Evolutionary conservation across 2,888 invertebrate genomes (phyloP), one percentile per base, ranked within the genome.

Genomic region (Temnothorax unifasciatus): DNA sequence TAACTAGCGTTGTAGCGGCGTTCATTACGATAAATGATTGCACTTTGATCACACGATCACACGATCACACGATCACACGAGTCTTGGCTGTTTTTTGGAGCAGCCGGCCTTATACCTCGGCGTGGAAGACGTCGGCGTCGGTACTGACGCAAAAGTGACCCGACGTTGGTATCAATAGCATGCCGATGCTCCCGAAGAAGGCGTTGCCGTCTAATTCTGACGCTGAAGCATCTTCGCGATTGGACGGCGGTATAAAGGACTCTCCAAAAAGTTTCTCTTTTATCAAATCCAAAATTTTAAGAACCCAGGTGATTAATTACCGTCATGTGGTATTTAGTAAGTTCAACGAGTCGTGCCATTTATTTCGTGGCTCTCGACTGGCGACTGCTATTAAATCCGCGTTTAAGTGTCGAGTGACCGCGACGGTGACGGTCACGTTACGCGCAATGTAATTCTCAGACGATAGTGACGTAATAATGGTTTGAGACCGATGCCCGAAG

Each of bases 171-270:
- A 82, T 84, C 85, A 71, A 79, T 75, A 59, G 63, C 68, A 68
- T 83, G 38, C 57, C 76, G 82, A 68, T 75, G 84, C 88, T 11
- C 87, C 83, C 87, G 86, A 83, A 85, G 82, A 87, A 86, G 75
- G 87, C 89, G 88, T 83, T 86, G 76, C 71, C 85, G 87, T 88
- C 90, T 90, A 91, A 91, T 91, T 88, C 85, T 88, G 87, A 87
- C 88, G 41, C 59, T 59, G 61, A 44, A 64, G 68, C 81, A 74
- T 79, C 85, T 85, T 85, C 84, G 44, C 59, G 88, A 82, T 88
- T 84, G 87, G 79, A 71, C 73, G 34, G 18, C 15, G 8, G 18
- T 52, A 11, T 25, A 25, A 77, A 54, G 50, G 25, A 69, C 41
- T 29, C 68, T 13, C 1, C 15, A 18, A 38, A 18, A 41, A 68